These are phyloP conservation scores for Tetranychus urticae DNA, from an alignment of 1,140 invertebrate genomes.

Conservation along the genomic window DNA sequence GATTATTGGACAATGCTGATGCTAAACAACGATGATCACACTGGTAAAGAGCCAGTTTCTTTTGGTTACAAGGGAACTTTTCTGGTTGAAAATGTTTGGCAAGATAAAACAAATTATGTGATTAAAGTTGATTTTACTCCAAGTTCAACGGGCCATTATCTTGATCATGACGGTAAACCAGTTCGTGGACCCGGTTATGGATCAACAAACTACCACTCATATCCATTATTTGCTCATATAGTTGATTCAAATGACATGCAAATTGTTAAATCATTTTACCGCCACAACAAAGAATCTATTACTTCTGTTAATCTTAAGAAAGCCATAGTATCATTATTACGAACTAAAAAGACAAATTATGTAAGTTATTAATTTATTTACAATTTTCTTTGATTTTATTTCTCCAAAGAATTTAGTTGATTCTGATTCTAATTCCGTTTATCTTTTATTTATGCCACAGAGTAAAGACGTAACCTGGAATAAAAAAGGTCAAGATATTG, in stretches of 20 bases:
- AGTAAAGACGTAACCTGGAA: not conserved
- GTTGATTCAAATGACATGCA: not conserved
- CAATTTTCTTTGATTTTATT: not conserved
- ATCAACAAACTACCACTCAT: not conserved
- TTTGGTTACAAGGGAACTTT: slow-evolving; percentile 1
- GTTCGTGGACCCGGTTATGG: not conserved
- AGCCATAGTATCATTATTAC: not conserved
- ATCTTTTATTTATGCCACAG: not conserved
- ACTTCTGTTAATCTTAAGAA: slow-evolving; percentile 4
- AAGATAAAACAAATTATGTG: slow-evolving; percentile 3
- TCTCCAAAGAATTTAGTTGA: not conserved
- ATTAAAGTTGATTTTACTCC: not conserved
- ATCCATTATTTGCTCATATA: slow-evolving; percentile 1
- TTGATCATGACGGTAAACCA: not conserved
- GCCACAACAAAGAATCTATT: slow-evolving; percentile 3
- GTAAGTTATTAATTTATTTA: slow-evolving; percentile 1
- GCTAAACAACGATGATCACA: slow-evolving; percentile 8
- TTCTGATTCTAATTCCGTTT: not conserved
- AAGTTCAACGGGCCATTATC: not conserved
- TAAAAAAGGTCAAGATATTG: not conserved
- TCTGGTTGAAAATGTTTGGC: slow-evolving; percentile 7
- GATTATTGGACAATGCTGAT: slow-evolving; percentile 1
- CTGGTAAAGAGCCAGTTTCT: slow-evolving; percentile 4
- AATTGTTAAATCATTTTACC: not conserved
- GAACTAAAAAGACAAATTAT: not conserved